Evolutionary conservation across 2,113 vertebrate genomes (phyloP).

Genomic region (Recurvirostra avosetta): DNA sequence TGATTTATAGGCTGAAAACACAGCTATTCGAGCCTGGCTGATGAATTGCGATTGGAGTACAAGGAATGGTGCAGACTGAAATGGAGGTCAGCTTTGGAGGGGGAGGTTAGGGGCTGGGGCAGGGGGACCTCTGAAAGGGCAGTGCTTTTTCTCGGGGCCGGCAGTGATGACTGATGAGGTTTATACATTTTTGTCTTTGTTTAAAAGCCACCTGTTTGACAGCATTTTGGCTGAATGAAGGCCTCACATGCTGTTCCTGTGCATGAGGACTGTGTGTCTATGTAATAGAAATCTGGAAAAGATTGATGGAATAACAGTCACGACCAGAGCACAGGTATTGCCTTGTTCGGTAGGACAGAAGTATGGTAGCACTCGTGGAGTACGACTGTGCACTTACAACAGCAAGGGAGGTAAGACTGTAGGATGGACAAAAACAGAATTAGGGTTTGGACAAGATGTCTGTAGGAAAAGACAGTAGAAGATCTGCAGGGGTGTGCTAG

Average conservation of each 20-base stretch:
- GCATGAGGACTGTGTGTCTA: neutral
- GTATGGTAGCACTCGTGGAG: fast-evolving
- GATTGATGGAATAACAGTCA: neutral
- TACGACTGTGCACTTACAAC: neutral
- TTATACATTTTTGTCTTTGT: slow-evolving; percentile 57
- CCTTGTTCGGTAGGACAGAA: neutral
- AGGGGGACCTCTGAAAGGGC: slow-evolving; percentile 46
- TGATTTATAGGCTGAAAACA: slow-evolving; percentile 68
- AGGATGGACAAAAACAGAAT: neutral
- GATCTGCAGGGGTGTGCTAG: neutral
- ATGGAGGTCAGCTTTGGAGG: slow-evolving; percentile 53
- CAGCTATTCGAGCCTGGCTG: slow-evolving; percentile 47
- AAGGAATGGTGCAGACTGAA: slow-evolving; percentile 52
- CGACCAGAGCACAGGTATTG: neutral
- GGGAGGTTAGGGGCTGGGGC: slow-evolving; percentile 53
- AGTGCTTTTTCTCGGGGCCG: slow-evolving; percentile 21
- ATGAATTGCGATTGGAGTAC: slow-evolving; percentile 47
- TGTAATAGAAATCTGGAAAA: neutral
- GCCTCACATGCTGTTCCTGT: slow-evolving; percentile 29
- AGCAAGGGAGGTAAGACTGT: neutral
- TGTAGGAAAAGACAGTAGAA: neutral
- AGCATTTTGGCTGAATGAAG: neutral
- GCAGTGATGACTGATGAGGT: slow-evolving; percentile 55
- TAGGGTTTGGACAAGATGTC: neutral
- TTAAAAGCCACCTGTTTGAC: slow-evolving; percentile 60